Base-by-base conservation (phyloP, 2,113 vertebrate species). In the Festucalex cinctus region DNA sequence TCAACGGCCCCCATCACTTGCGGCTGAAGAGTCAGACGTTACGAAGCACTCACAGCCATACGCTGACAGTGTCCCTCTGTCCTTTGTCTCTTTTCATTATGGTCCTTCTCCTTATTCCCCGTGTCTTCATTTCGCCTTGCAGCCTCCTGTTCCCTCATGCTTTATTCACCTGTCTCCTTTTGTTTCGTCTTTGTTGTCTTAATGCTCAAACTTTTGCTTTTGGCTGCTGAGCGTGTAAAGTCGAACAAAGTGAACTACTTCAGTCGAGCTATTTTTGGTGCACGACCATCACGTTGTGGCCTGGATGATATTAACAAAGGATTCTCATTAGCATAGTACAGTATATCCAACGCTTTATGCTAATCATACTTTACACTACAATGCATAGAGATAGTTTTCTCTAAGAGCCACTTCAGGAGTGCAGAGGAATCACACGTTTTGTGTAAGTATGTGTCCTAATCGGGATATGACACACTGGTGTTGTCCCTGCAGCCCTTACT, bases 61-160 rank as follows among this genome's bases (percentile, higher is more conserved):
- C 20, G 22, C 82, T 83, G 85, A 83, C 82, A 76, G 63, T 66
- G 76, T 81, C 75, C 85, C 76, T 86, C 88, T 86, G 86, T 86
- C 76, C 77, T 85, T 72, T 86, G 85, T 90, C 86, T 69, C 68
- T 80, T 86, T 85, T 75, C 70, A 75, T 86, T 71, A 86, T 65
- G 49, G 66, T 78, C 68, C 36, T 69, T 58, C 39, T 70, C 58
- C 60, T 71, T 72, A 24, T 71, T 44, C 74, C 28, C 2, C 1
- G 48, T 51, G 43, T 49, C 71, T 53, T 70, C 20, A 9, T 66
- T 76, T 53, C 73, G 67, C 69, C 65, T 66, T 17, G 22, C 37
- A 61, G 66, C 71, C 51, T 13, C 26, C 14, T 49, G 26, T 44
- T 39, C 28, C 54, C 56, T 72, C 65, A 71, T 71, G 68, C 58